These are phyloP conservation scores for Anser brachyrhynchus DNA, from an alignment of 2,113 vertebrate genomes.

Conservation along the genomic window DNA sequence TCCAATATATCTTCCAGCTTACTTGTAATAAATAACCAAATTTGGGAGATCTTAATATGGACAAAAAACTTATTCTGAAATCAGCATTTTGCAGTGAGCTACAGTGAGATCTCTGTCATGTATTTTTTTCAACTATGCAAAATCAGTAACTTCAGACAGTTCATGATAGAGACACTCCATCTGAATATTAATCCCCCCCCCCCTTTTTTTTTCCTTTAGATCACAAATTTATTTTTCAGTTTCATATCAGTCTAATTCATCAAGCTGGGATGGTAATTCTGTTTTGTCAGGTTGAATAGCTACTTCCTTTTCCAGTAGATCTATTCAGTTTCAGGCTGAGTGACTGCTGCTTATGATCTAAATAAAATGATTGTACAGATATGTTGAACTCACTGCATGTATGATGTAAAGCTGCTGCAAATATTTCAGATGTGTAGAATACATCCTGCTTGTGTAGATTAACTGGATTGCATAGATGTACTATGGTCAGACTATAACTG, in stretches of 20 bases:
- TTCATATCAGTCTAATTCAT: not conserved
- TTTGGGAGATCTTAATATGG: not conserved
- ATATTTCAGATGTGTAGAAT: not conserved
- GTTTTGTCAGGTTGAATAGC: not conserved
- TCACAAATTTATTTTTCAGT: not conserved
- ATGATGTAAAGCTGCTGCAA: not conserved
- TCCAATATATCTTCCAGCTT: not conserved
- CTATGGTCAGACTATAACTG: not conserved
- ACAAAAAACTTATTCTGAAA: not conserved
- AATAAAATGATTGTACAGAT: not conserved
- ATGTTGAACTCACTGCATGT: not conserved
- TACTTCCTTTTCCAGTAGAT: not conserved
- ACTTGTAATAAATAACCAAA: not conserved
- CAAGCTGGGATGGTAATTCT: not conserved
- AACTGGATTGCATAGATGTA: not conserved
- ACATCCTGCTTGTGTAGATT: not conserved
- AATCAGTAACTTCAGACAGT: not conserved
- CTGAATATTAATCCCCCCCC: not conserved
- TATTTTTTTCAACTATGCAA: not conserved
- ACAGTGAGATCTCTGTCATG: too few relatives aligned
- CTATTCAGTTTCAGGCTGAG: not conserved
- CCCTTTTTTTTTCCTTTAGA: not conserved
- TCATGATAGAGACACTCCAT: too few relatives aligned
- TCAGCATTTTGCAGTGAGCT: not conserved
- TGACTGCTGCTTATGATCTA: accelerated